Conservation (phyloP, 2,797 vertebrate genomes). For the Nothura maculosa region DNA sequence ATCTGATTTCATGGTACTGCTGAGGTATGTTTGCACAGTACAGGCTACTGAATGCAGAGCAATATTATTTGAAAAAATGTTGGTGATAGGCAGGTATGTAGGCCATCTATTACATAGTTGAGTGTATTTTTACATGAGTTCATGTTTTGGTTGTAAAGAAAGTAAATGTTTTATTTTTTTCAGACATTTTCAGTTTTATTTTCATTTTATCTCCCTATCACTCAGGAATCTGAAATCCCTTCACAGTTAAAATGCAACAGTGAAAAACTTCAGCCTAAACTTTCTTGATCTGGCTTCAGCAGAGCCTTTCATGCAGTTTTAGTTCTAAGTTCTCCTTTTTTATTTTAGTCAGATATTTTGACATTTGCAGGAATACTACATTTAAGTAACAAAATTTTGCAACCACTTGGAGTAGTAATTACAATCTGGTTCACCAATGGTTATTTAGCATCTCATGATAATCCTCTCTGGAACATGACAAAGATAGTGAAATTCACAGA, state of each 20-base stretch:
- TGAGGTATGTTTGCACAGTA: neutral
- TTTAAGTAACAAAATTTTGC: neutral
- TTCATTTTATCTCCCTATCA: neutral
- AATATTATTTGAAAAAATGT: neutral
- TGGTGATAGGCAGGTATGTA: neutral
- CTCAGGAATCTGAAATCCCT: neutral
- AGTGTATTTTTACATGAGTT: neutral
- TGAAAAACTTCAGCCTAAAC: neutral
- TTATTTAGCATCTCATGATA: neutral
- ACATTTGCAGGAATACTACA: neutral
- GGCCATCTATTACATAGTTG: neutral
- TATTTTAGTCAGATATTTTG: neutral
- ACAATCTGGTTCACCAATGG: neutral
- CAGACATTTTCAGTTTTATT: rapidly evolving
- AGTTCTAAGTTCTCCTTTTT: neutral
- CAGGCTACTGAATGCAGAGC: neutral
- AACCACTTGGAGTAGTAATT: neutral
- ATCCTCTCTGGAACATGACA: neutral
- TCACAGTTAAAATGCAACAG: neutral
- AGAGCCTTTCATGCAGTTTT: neutral
- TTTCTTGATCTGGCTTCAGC: neutral
- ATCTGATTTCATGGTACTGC: neutral
- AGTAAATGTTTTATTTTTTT: neutral
- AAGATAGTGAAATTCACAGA: neutral
- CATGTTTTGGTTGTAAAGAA: neutral